phyloP scores from a whole-genome alignment of 37 sponge, comb jelly and placozoan genomes.

The Theonella swinhoei region DNA sequence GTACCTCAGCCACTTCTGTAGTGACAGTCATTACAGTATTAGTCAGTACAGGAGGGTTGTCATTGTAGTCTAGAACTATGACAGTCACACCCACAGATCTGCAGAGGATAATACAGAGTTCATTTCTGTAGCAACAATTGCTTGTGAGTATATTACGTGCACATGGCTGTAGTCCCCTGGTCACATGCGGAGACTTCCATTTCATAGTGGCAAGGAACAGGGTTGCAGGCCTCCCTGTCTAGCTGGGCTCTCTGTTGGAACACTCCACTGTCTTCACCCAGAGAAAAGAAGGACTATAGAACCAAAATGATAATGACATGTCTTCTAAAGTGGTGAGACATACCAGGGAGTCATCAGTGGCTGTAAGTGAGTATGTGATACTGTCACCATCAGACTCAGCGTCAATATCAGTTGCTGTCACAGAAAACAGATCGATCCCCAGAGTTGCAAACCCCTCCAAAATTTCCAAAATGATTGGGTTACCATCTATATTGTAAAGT shows the following conservation, averaged over 20 bases:
- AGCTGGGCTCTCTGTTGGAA: constrained; percentile 10
- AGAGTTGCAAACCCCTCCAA: neutral
- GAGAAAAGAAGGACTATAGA: constrained; percentile 25
- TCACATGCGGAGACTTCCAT: constrained; percentile 7
- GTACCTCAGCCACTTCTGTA: neutral
- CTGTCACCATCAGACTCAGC: constrained; percentile 30
- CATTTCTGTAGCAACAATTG: neutral
- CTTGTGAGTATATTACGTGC: constrained; percentile 6
- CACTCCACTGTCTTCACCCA: neutral
- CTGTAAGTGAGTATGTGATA: constrained; percentile 2
- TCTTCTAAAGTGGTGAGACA: too few relatives aligned
- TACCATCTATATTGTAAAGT: neutral
- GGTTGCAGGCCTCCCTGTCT: constrained; percentile 15
- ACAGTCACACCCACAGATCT: constrained; percentile 26
- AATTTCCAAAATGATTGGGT: neutral
- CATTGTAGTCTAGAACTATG: constrained; percentile 52
- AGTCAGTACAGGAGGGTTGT: constrained; percentile 33
- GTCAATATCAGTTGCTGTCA: constrained; percentile 47
- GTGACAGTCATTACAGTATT: neutral
- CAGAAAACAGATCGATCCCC: neutral
- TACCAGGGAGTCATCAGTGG: too few relatives aligned
- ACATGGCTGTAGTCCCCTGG: neutral
- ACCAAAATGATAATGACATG: neutral
- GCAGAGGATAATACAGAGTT: neutral
- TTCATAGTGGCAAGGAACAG: too few relatives aligned